phyloP scores from a whole-genome alignment of 2,113 vertebrate genomes.

The Triplophysa rosa region DNA sequence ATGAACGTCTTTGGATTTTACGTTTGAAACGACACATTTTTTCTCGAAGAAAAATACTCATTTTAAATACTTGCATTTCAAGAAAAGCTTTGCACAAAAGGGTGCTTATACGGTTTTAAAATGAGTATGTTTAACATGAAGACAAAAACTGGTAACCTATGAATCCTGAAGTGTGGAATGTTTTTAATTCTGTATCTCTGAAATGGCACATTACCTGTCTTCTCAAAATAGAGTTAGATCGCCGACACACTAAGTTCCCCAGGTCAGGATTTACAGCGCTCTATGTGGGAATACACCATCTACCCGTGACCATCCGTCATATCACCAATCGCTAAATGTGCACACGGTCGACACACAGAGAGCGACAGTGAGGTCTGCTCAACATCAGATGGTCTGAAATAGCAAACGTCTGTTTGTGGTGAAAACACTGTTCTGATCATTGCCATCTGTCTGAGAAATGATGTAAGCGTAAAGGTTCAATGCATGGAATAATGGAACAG shows the following conservation, averaged over 20 bases:
- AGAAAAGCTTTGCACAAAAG: too few relatives aligned
- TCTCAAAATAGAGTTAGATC: neutral
- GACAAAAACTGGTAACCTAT: neutral
- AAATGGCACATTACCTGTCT: neutral
- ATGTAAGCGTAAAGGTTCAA: neutral
- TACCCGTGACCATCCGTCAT: slow-evolving; percentile 21
- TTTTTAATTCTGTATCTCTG: neutral
- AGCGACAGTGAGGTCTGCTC: slow-evolving; percentile 11
- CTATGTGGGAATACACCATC: slow-evolving; percentile 5
- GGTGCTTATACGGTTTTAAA: too few relatives aligned
- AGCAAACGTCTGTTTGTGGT: slow-evolving; percentile 33
- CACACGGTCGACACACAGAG: neutral
- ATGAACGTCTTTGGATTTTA: too few relatives aligned
- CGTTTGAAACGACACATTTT: too few relatives aligned
- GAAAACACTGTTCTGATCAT: slow-evolving; percentile 18
- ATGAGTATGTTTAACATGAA: too few relatives aligned
- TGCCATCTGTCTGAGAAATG: slow-evolving; percentile 34
- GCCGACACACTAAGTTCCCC: neutral
- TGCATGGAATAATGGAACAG: neutral
- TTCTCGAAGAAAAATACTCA: too few relatives aligned
- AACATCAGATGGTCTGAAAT: slow-evolving; percentile 24
- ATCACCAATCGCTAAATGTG: slow-evolving; percentile 11
- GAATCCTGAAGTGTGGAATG: neutral
- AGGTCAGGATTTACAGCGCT: slow-evolving; percentile 32
- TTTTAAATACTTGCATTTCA: too few relatives aligned